These are phyloP conservation scores for Brachypalpus laphriformis DNA, from an alignment of 2,888 invertebrate species.

Conservation along the genomic window DNA sequence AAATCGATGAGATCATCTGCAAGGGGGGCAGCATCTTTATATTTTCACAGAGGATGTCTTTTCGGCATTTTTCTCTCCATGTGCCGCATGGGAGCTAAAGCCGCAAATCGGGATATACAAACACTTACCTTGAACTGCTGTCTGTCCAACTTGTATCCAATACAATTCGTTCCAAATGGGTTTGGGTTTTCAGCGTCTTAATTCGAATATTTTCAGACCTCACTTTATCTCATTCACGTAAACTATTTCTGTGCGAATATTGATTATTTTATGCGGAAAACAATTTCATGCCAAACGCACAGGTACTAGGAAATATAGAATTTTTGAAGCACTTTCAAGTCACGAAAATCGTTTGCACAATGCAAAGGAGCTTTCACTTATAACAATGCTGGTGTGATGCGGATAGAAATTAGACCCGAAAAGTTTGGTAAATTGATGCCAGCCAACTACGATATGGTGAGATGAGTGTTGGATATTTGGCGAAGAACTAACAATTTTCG, in stretches of 20 bases:
- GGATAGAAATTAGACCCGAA: constrained; percentile 65
- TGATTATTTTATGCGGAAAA: constrained; percentile 27
- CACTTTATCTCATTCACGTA: not conserved
- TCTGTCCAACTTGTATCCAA: not conserved
- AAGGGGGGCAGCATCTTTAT: constrained; percentile 5
- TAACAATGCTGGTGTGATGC: not conserved
- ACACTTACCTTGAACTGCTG: not conserved
- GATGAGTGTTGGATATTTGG: constrained; percentile 52
- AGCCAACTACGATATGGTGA: constrained; percentile 72
- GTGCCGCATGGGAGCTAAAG: too few species aligned
- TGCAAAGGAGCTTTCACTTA: not conserved
- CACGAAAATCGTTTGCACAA: not conserved
- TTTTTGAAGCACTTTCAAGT: not conserved
- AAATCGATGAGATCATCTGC: constrained; percentile 59
- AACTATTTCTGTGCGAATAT: constrained; percentile 22
- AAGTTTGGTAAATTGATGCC: constrained; percentile 74
- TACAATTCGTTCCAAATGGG: not conserved
- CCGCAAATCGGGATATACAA: not conserved
- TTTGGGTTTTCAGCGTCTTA: not conserved
- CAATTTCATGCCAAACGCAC: not conserved
- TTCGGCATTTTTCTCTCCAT: not conserved
- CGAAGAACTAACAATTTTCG: constrained; percentile 46
- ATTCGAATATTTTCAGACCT: not conserved
- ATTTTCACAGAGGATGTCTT: not conserved
- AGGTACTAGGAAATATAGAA: not conserved